Conservation (phyloP, 1,140 invertebrate genomes). For the Panulirus ornatus region DNA sequence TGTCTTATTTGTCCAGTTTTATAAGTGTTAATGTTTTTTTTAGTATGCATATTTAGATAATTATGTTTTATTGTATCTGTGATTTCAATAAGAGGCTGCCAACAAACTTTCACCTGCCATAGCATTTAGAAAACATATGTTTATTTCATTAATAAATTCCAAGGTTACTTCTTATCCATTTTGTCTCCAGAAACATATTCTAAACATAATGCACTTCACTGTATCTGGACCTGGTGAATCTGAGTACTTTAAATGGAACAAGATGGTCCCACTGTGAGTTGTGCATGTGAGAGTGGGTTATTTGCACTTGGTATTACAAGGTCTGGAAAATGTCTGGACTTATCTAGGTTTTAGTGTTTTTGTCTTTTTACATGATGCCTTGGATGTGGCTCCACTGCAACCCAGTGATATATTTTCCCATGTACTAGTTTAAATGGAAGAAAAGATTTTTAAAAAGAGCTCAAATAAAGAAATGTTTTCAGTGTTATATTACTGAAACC, state of each 20-base stretch:
- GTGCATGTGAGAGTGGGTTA: not conserved
- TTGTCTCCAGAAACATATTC: not conserved
- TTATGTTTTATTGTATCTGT: too few species aligned
- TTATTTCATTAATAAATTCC: too few species aligned
- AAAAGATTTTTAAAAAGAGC: slow-evolving; percentile 30
- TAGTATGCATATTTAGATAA: too few species aligned
- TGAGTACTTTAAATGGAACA: not conserved
- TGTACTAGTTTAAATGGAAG: slow-evolving; percentile 38
- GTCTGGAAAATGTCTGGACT: not conserved
- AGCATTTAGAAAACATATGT: too few species aligned
- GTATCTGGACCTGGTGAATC: not conserved
- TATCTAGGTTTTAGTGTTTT: not conserved
- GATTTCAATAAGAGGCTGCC: too few species aligned
- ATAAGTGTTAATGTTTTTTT: too few species aligned
- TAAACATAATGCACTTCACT: not conserved
- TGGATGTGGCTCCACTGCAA: slow-evolving; percentile 35
- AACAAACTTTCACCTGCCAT: too few species aligned
- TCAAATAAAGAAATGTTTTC: slow-evolving; percentile 49
- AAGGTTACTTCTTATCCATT: not conserved
- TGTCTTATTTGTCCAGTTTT: too few species aligned
- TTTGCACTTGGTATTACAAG: not conserved
- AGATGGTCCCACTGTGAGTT: not conserved
- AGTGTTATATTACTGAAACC: slow-evolving; percentile 25
- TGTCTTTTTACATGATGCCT: slow-evolving; percentile 17
- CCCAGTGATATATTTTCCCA: slow-evolving; percentile 53